Conservation (phyloP, 2,113 vertebrate genomes). For the Hoplias malabaricus region DNA sequence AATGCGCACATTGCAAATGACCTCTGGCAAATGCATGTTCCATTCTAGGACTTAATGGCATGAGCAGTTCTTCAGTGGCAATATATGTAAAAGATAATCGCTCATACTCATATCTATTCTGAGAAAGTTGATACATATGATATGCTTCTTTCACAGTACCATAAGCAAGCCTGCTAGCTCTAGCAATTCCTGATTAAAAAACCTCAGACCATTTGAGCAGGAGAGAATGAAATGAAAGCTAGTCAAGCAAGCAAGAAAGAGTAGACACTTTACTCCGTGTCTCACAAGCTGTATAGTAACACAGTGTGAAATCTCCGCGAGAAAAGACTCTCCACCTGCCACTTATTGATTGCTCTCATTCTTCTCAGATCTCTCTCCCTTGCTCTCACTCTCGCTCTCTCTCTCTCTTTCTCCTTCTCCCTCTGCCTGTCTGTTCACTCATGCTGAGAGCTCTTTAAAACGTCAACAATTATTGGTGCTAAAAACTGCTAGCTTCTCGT, state of each 20-base stretch:
- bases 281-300: conserved; percentile 13
- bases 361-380: background rate
- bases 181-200: background rate
- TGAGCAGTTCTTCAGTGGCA: too few relatives aligned
- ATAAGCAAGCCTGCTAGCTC: background rate
- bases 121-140: background rate
- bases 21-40: too few relatives aligned
- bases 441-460: conserved; percentile 34
- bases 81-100: background rate
- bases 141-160: background rate
- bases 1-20: too few relatives aligned
- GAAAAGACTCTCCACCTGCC: conserved; percentile 37
- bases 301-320: conserved; percentile 23
- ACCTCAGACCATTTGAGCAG: background rate
- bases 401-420: too few relatives aligned
- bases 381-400: background rate
- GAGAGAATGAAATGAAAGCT: conserved; percentile 4
- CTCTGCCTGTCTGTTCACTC: conserved; percentile 3
- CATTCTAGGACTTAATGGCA: too few relatives aligned
- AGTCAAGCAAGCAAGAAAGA: conserved; percentile 14
- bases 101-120: background rate
- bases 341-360: conserved; percentile 38
- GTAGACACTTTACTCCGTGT: conserved; percentile 8
- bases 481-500: background rate
- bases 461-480: conserved; percentile 29